A percentile compares a stretch with the other conserved stretches of the same genome.
Evolutionary conservation across 2,888 invertebrate species (phyloP).

Genomic region (Busseola fusca): DNA sequence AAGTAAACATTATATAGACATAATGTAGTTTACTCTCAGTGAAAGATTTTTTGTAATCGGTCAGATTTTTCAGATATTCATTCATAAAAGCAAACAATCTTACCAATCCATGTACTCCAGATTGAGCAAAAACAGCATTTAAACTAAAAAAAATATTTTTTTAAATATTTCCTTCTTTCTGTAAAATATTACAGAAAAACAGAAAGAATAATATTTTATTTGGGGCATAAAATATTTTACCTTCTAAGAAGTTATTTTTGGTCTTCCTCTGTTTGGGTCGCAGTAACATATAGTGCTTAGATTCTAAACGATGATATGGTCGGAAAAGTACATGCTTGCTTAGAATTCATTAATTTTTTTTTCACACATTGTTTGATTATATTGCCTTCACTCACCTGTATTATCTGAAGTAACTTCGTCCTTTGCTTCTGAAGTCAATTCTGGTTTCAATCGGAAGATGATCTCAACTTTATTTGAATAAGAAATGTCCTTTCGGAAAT

Average conservation of each 20-base stretch:
- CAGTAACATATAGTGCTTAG: neutral
- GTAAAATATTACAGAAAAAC: no score
- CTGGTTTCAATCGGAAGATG: slow-evolving; percentile 8
- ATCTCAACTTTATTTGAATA: neutral
- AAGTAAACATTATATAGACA: neutral
- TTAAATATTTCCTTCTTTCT: no score
- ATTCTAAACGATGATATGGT: neutral
- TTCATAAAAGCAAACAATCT: neutral
- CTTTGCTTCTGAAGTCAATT: neutral
- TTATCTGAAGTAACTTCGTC: fast-evolving
- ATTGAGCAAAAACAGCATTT: no score
- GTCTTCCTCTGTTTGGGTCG: neutral
- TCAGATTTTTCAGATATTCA: neutral
- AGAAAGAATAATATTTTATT: neutral
- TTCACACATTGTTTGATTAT: neutral
- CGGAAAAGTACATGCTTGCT: neutral
- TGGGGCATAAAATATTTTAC: neutral
- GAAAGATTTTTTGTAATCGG: neutral
- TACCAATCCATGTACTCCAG: no score
- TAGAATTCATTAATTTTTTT: no score
- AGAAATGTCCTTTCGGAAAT: fast-evolving
- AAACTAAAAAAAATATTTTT: no score
- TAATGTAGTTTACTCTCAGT: neutral
- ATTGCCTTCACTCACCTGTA: slow-evolving; percentile 11
- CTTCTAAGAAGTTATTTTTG: no score